Percentiles rank a stretch among this genome's conserved stretches.
These are phyloP conservation scores for Lithophane ornitopus DNA, from an alignment of 2,888 invertebrate genomes.

Conservation along the genomic window DNA sequence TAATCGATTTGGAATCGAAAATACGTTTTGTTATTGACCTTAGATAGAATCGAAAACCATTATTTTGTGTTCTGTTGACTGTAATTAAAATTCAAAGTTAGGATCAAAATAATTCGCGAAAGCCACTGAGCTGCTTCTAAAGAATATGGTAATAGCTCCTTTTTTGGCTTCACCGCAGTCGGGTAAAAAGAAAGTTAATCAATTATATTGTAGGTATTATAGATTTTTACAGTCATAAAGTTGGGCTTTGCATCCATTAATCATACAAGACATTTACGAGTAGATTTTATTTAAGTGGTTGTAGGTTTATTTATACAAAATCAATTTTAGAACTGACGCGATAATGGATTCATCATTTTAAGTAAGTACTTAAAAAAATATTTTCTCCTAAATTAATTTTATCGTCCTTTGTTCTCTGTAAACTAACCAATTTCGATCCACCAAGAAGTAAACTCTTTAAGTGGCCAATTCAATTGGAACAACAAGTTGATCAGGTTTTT, in stretches of 20 bases:
- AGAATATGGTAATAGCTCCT: not conserved
- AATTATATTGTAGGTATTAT: slow-evolving; percentile 15
- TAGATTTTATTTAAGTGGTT: not conserved
- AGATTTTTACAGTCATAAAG: not conserved
- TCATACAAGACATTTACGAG: slow-evolving; percentile 4
- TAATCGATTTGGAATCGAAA: not conserved
- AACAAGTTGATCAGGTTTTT: too few species aligned
- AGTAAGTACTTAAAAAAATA: too few species aligned
- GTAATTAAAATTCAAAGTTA: slow-evolving; percentile 50
- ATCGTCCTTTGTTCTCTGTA: too few species aligned
- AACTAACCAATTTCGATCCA: too few species aligned
- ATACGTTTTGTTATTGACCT: not conserved
- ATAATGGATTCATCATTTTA: not conserved
- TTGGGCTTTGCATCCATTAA: slow-evolving; percentile 16
- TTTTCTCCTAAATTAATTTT: too few species aligned
- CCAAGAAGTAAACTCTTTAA: too few species aligned
- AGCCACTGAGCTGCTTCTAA: slow-evolving; percentile 24
- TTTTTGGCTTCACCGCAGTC: too few species aligned
- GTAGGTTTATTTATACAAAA: not conserved
- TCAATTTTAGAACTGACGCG: not conserved
- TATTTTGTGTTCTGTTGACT: not conserved
- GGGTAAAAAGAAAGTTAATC: slow-evolving; percentile 36
- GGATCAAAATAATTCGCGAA: slow-evolving; percentile 39
- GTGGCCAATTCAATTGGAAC: too few species aligned
- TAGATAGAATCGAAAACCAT: not conserved